These are phyloP conservation scores for Plagodis dolabraria DNA, from an alignment of 2,888 invertebrate species.

Conservation along the genomic window DNA sequence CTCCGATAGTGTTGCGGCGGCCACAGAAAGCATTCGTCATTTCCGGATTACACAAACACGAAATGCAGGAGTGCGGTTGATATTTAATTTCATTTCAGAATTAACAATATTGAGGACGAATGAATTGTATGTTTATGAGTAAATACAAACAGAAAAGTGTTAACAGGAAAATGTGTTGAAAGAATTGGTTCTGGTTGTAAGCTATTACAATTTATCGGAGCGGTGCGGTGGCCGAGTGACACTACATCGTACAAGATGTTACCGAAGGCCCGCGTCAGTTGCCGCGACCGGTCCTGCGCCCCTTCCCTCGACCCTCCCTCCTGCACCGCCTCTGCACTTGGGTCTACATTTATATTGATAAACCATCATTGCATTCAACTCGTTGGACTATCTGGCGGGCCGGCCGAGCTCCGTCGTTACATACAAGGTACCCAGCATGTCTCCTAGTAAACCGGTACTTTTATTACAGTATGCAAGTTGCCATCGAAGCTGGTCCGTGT, in stretches of 20 bases:
- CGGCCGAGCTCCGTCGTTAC: too few relatives aligned
- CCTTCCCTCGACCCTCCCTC: neutral
- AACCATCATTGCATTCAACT: neutral
- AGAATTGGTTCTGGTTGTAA: neutral
- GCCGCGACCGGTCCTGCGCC: neutral
- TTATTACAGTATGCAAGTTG: too few relatives aligned
- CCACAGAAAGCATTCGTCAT: neutral
- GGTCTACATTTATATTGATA: neutral
- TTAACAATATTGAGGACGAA: too few relatives aligned
- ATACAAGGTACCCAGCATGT: too few relatives aligned
- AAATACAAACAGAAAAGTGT: too few relatives aligned
- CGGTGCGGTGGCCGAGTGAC: neutral
- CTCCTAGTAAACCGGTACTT: too few relatives aligned
- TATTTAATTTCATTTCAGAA: too few relatives aligned
- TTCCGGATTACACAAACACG: neutral
- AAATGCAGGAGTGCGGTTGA: neutral
- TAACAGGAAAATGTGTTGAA: neutral
- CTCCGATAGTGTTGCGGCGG: neutral
- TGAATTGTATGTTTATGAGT: too few relatives aligned
- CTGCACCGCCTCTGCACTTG: neutral
- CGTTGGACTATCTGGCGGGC: neutral
- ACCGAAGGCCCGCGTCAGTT: neutral
- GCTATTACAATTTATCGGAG: neutral
- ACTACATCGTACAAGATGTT: neutral
- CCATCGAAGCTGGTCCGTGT: too few relatives aligned